These are phyloP conservation scores for Pantherophis vulpinus DNA, from an alignment of 2,797 vertebrate species.

Conservation along the genomic window DNA sequence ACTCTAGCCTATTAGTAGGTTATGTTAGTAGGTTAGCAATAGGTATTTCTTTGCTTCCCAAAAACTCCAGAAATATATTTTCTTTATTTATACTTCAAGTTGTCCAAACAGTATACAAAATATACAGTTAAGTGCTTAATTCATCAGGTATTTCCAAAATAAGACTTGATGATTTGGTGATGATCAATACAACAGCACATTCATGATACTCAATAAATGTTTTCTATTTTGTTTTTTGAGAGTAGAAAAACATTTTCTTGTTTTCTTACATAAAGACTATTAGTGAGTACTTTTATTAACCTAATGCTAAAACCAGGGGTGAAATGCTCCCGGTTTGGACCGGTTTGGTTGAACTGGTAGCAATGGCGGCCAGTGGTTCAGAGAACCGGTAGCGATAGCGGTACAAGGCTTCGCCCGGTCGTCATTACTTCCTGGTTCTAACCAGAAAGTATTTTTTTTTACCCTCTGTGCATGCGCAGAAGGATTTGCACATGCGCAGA, in stretches of 20 bases:
- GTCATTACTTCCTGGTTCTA: too few relatives aligned
- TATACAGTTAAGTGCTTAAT: background rate
- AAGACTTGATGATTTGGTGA: constrained; percentile 26
- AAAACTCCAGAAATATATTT: background rate
- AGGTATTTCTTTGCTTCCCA: constrained; percentile 9
- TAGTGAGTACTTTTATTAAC: constrained; percentile 26
- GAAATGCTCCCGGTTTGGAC: too few relatives aligned
- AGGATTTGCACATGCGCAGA: too few relatives aligned
- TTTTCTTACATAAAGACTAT: background rate
- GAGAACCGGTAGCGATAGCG: too few relatives aligned
- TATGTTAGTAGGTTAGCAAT: background rate
- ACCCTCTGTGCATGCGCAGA: too few relatives aligned
- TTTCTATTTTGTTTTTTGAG: constrained; percentile 17
- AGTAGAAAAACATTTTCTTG: constrained; percentile 9
- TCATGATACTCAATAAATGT: background rate
- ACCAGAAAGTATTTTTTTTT: too few relatives aligned
- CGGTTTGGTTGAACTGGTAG: too few relatives aligned
- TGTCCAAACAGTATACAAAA: background rate
- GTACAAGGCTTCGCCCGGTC: too few relatives aligned
- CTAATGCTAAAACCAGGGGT: constrained; percentile 20
- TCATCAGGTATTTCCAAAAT: background rate
- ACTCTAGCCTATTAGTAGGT: background rate
- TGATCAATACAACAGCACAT: constrained; percentile 28
- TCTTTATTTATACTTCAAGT: too few relatives aligned
- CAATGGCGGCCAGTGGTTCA: too few relatives aligned